A percentile compares a stretch with the other conserved stretches of the same genome.
Evolutionary conservation across 2,888 invertebrate genomes (phyloP).

Genomic region (Nymphalis polychloros): DNA sequence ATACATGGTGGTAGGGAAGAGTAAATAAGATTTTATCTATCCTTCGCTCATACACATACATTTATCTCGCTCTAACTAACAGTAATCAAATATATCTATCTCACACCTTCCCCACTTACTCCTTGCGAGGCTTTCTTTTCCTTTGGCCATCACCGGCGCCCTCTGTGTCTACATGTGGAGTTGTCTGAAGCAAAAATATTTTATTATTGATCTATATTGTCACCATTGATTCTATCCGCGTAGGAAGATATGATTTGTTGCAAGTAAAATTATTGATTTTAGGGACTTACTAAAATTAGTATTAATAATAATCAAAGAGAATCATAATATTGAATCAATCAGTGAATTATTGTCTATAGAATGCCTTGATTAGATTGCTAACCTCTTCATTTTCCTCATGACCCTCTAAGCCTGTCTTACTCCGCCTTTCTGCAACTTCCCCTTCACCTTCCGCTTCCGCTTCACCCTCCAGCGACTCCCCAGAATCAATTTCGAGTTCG

Average conservation of each 20-base stretch:
- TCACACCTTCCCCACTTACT: constrained; percentile 50
- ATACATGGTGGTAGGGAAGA: constrained; percentile 2
- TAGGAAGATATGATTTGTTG: too few relatives aligned
- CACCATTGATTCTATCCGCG: too few relatives aligned
- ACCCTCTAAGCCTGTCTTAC: constrained; percentile 54
- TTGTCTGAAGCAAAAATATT: constrained; percentile 45
- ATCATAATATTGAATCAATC: too few relatives aligned
- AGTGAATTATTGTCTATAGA: not conserved
- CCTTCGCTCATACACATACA: constrained; percentile 17
- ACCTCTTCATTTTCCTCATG: constrained; percentile 44
- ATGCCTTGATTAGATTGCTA: not conserved
- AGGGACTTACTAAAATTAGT: too few relatives aligned
- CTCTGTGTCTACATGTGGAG: constrained; percentile 57
- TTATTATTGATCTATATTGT: not conserved
- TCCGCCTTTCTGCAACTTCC: constrained; percentile 46
- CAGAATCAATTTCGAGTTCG: constrained; percentile 53
- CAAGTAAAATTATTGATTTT: too few relatives aligned
- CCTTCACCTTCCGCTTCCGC: constrained; percentile 40
- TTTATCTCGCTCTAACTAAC: constrained; percentile 33
- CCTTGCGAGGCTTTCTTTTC: constrained; percentile 76
- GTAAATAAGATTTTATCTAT: constrained; percentile 18
- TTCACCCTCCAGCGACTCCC: constrained; percentile 44
- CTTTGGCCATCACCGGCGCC: constrained; percentile 74
- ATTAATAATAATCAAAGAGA: too few relatives aligned
- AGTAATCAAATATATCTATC: constrained; percentile 10